Conservation (phyloP, 2,797 vertebrate genomes). For the Urosaurus nigricauda region DNA sequence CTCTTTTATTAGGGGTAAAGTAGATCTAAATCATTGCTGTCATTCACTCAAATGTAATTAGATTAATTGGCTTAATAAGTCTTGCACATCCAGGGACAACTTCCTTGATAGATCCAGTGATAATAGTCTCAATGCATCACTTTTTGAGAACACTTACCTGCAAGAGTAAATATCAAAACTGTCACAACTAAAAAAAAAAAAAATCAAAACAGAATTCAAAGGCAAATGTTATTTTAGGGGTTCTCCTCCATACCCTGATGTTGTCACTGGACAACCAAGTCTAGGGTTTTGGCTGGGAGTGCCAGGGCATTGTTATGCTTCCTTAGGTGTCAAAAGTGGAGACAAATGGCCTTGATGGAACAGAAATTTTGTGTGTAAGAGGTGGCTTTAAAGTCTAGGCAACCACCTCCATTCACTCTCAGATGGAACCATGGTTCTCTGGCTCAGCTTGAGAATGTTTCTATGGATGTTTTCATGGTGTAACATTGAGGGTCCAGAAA, state of each 20-base stretch:
- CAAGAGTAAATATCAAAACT: background rate
- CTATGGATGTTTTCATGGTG: no score
- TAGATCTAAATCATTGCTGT: background rate
- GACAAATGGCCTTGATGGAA: no score
- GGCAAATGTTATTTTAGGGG: background rate
- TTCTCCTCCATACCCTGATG: background rate
- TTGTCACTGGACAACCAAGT: background rate
- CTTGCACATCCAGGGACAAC: background rate
- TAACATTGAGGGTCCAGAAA: no score
- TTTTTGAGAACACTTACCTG: background rate
- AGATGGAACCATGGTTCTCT: no score
- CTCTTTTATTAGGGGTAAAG: background rate
- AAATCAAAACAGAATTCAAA: background rate
- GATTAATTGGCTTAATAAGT: slow-evolving; percentile 1
- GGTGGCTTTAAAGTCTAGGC: no score
- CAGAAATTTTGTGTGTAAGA: no score
- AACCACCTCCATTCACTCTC: no score
- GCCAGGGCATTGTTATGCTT: no score
- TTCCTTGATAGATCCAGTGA: background rate
- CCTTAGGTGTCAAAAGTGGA: no score
- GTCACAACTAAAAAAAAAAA: no score
- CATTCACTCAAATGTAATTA: background rate
- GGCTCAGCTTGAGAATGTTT: no score
- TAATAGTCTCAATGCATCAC: background rate
- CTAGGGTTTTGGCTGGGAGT: no score